Percentiles rank a stretch among this genome's conserved stretches.
Conservation (phyloP, 2,113 vertebrate genomes). For the Nothobranchius furzeri region DNA sequence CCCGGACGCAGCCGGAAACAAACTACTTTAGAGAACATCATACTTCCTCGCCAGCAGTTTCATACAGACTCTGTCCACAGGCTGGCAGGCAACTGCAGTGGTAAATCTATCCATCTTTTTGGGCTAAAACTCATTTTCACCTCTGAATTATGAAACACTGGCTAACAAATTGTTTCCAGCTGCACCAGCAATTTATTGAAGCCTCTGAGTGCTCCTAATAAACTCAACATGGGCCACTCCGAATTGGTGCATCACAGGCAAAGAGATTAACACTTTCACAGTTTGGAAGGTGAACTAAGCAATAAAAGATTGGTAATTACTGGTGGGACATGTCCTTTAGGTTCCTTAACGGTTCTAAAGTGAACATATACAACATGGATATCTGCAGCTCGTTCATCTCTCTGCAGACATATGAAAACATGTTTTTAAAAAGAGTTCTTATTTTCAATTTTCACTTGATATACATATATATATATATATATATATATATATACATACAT, state of each 20-base stretch:
- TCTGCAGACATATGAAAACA: not conserved
- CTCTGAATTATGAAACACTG: constrained; percentile 45
- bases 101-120: constrained; percentile 7
- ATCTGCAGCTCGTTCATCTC: not conserved
- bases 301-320: constrained; percentile 28
- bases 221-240: constrained; percentile 41
- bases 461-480: too few species aligned
- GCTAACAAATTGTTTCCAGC: constrained; percentile 37
- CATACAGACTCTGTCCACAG: not conserved
- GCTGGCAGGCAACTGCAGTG: constrained; percentile 18
- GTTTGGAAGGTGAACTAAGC: constrained; percentile 50
- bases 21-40: constrained; percentile 45
- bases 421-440: not conserved
- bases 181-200: constrained; percentile 40
- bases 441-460: not conserved
- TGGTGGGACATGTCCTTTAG: constrained; percentile 7
- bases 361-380: not conserved
- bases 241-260: constrained; percentile 32
- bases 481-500: too few species aligned
- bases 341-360: not conserved
- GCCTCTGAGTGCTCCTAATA: constrained; percentile 30
- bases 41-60: constrained; percentile 32
- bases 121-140: constrained; percentile 31
- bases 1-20: constrained; percentile 5
- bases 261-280: constrained; percentile 46